A percentile compares a stretch with the other conserved stretches of the same genome.
These are phyloP conservation scores for Mandrillus leucophaeus DNA, from an alignment of 2,113 vertebrate species.

Conservation along the genomic window DNA sequence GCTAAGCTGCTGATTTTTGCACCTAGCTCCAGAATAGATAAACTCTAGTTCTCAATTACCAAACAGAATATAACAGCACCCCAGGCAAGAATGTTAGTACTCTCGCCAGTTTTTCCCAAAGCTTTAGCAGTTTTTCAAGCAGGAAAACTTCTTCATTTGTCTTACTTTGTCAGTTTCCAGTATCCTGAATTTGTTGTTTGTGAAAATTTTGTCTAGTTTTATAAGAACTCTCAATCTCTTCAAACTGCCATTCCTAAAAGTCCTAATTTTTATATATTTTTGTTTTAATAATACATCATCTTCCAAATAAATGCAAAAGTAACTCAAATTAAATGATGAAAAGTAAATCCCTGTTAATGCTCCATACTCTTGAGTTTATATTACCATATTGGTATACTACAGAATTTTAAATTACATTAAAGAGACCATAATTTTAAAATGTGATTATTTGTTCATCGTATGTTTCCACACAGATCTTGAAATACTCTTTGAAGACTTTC, in stretches of 20 bases:
- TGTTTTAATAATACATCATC: background rate
- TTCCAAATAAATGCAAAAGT: background rate
- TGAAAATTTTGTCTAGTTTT: background rate
- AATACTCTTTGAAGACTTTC: slow-evolving; percentile 10
- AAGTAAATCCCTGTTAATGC: background rate
- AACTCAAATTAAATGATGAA: slow-evolving; percentile 41
- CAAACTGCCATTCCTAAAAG: background rate
- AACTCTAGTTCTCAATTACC: background rate
- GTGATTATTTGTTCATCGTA: background rate
- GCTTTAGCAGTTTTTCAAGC: background rate
- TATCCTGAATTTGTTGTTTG: background rate
- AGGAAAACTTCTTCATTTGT: background rate
- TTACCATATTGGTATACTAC: background rate
- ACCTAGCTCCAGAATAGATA: background rate
- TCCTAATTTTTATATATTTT: background rate
- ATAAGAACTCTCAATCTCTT: background rate
- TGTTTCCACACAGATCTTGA: background rate
- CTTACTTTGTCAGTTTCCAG: background rate
- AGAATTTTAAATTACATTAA: slow-evolving; percentile 26
- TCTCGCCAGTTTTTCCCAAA: background rate
- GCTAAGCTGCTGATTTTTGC: background rate
- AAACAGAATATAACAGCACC: background rate
- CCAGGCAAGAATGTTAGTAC: background rate
- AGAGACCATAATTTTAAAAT: slow-evolving; percentile 30
- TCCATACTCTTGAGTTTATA: background rate